Evolutionary conservation across 2,113 vertebrate genomes (phyloP).

Genomic region (Vicugna pacos): DNA sequence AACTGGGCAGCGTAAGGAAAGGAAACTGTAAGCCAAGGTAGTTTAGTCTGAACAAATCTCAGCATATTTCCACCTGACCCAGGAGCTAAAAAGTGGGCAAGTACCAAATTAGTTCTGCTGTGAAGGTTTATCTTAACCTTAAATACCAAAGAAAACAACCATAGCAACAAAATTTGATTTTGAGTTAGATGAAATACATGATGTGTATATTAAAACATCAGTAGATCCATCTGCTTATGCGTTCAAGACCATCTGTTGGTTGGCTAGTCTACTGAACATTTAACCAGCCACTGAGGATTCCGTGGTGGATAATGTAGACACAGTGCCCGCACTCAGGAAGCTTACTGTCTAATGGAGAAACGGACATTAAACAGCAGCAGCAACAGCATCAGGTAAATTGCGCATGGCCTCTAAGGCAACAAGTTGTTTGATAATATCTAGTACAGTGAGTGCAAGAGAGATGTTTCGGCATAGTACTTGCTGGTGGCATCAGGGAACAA

Average conservation of each 20-base stretch:
- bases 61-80: background rate
- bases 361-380: background rate
- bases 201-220: constrained; percentile 7
- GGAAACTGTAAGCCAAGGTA: background rate
- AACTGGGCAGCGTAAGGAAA: background rate
- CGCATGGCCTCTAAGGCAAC: background rate
- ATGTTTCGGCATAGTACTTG: background rate
- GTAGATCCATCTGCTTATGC: background rate
- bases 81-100: background rate
- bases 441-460: background rate
- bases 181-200: background rate
- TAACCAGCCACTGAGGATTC: background rate
- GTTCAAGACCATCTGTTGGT: background rate
- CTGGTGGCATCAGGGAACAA: background rate
- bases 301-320: fast-evolving
- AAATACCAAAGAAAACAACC: background rate
- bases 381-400: background rate
- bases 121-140: background rate
- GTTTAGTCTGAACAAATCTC: background rate
- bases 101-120: background rate
- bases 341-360: background rate
- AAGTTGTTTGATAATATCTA: background rate
- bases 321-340: background rate
- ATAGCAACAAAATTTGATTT: background rate
- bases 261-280: background rate